A percentile compares a stretch with the other conserved stretches of the same genome.
phyloP scores from a whole-genome alignment of 2,888 invertebrate species.

The Zhengitettix transpicula region DNA sequence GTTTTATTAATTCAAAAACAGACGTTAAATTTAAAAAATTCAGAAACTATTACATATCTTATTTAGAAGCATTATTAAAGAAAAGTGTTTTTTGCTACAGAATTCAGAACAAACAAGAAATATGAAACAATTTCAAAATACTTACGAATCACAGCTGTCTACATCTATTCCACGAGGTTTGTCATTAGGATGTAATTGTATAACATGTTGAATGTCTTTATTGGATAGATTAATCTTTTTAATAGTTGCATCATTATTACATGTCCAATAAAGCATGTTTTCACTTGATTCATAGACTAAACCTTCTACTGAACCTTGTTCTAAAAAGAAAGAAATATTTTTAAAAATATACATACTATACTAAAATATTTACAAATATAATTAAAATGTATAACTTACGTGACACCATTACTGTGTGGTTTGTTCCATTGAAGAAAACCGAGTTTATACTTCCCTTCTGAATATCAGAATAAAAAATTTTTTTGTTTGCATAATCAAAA shows the following conservation, averaged over 20 bases:
- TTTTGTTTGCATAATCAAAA: constrained; percentile 50
- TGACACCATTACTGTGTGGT: constrained; percentile 49
- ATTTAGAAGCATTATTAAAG: neutral
- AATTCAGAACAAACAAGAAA: neutral
- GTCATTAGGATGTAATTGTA: constrained; percentile 49
- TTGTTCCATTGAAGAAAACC: constrained; percentile 63
- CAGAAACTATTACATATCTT: too few species aligned
- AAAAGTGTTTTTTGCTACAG: constrained; percentile 3
- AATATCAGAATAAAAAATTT: constrained; percentile 78
- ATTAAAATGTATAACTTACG: constrained; percentile 29
- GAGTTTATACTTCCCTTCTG: constrained; percentile 69
- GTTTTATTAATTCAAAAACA: too few species aligned
- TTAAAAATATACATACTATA: neutral
- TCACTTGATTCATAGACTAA: constrained; percentile 56
- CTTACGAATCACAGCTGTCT: constrained; percentile 50
- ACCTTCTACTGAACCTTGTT: constrained; percentile 76
- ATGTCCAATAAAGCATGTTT: constrained; percentile 69
- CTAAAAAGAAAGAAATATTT: constrained; percentile 24
- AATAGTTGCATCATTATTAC: constrained; percentile 61
- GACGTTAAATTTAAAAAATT: too few species aligned
- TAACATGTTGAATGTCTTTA: constrained; percentile 28
- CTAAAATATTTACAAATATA: neutral
- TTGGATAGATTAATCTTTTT: constrained; percentile 22
- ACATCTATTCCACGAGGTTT: constrained; percentile 73
- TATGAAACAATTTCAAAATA: neutral